Evolutionary conservation across 2,888 invertebrate species (phyloP), one percentile per base, ranked within the genome.

Genomic region (Xylocampa areola): DNA sequence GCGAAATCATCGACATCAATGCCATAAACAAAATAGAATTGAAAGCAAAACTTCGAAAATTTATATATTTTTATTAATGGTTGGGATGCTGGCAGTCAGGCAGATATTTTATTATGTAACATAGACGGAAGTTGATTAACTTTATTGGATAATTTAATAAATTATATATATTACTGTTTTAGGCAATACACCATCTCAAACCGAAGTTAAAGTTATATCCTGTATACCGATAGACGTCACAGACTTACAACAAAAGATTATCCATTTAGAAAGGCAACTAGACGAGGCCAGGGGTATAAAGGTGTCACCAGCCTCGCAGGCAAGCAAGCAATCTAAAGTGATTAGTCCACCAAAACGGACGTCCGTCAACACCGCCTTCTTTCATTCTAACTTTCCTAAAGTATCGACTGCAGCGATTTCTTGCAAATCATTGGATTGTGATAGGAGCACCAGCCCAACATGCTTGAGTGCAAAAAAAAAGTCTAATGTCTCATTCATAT

Each of bases 201-300:
- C 92, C 0, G 92, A 93, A 77, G 93, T 94, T 1, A 92, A 93
- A 81, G 89, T 94, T 48, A 90, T 93, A 76, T 94, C 93, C 13
- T 94, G 93, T 66, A 92, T 94, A 74, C 93, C 93, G 4, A 90
- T 93, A 62, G 93, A 94, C 63, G 93, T 93, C 2, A 88, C 91
- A 7, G 93, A 93, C 54, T 79, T 93, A 30, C 93, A 93, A 64
- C 85, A 91, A 61, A 90, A 87, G 58, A 91, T 94, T 2, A 61
- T 82, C 1, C 50, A 60, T 19, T 78, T 92, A 19, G 91, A 93
- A 66, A 86, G 79, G 54, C 81, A 92, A 64, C 65, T 92, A 8
- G 81, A 81, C 21, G 81, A 79, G 16, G 72, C 63, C 10, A 30
- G n/a, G n/a, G n/a, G n/a, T n/a, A n/a, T n/a, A n/a, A n/a, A n/a